Conservation (phyloP, 2,113 vertebrate genomes). For the Euleptes europaea region DNA sequence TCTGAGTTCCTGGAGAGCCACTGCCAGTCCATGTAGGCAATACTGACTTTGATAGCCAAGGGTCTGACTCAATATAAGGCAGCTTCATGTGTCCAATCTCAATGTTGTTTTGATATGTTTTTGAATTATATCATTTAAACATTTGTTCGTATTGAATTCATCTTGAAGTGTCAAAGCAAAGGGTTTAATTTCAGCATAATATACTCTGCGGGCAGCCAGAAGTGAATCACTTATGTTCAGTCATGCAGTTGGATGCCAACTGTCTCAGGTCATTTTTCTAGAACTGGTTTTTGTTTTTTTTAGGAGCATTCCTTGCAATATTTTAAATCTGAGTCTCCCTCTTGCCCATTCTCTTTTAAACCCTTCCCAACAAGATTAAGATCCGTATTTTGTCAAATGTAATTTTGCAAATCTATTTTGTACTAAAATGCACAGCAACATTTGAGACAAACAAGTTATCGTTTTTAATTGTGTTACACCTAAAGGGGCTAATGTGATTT, state of each 20-base stretch:
- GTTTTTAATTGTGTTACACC: slow-evolving; percentile 18
- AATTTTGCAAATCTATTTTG: slow-evolving; percentile 31
- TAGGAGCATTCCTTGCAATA: neutral
- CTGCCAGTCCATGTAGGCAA: too few relatives aligned
- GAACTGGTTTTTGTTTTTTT: neutral
- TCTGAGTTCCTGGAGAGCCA: too few relatives aligned
- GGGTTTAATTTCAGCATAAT: neutral
- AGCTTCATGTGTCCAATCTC: too few relatives aligned
- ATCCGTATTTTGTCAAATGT: slow-evolving; percentile 38
- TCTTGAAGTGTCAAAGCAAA: neutral
- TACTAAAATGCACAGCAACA: slow-evolving; percentile 12
- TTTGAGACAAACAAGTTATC: slow-evolving; percentile 23
- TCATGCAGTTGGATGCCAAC: slow-evolving; percentile 8
- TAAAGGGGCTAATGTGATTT: slow-evolving; percentile 23
- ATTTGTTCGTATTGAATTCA: slow-evolving; percentile 3
- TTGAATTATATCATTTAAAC: neutral
- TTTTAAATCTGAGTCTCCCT: slow-evolving; percentile 23
- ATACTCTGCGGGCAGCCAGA: slow-evolving; percentile 9
- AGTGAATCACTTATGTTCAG: neutral
- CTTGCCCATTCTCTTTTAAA: slow-evolving; percentile 38
- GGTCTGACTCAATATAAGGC: too few relatives aligned
- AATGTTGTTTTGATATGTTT: neutral
- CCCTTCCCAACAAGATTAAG: slow-evolving; percentile 3
- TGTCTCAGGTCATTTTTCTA: neutral
- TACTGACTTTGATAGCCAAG: too few relatives aligned